Conservation (phyloP, 2,113 vertebrate species). For the Emydocephalus ijimae region DNA sequence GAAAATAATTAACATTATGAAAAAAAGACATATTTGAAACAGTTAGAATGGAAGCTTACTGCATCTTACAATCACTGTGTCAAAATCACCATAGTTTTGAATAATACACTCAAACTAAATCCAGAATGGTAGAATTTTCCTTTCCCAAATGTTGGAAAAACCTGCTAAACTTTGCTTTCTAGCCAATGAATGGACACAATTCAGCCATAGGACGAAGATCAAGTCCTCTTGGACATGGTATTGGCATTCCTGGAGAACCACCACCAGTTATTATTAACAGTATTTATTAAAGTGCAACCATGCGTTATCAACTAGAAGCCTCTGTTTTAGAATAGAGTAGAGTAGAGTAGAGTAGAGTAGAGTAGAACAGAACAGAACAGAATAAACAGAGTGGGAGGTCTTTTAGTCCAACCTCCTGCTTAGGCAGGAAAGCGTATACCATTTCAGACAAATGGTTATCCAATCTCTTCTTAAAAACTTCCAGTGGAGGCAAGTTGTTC, state of each 20-base stretch:
- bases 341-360: too few relatives aligned
- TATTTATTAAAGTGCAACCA: constrained; percentile 11
- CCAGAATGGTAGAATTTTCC: not conserved
- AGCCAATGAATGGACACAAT: not conserved
- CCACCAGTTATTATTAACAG: not conserved
- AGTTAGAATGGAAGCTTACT: not conserved
- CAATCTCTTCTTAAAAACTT: too few relatives aligned
- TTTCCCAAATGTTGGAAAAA: not conserved
- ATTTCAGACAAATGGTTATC: too few relatives aligned
- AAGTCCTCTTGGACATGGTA: not conserved
- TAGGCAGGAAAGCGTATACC: too few relatives aligned
- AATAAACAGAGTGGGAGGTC: too few relatives aligned
- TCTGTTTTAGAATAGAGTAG: not conserved
- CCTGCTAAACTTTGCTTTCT: not conserved
- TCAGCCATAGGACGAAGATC: not conserved
- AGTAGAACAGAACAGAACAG: too few relatives aligned
- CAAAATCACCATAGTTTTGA: not conserved
- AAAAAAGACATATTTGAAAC: not conserved
- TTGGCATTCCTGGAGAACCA: not conserved
- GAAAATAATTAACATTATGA: not conserved
- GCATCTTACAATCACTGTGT: not conserved
- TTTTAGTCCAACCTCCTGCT: too few relatives aligned
- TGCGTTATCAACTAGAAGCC: not conserved
- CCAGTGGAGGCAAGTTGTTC: too few relatives aligned
- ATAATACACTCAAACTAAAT: not conserved